These are phyloP conservation scores for Mesitornis unicolor DNA, from an alignment of 2,113 vertebrate species.

Conservation along the genomic window DNA sequence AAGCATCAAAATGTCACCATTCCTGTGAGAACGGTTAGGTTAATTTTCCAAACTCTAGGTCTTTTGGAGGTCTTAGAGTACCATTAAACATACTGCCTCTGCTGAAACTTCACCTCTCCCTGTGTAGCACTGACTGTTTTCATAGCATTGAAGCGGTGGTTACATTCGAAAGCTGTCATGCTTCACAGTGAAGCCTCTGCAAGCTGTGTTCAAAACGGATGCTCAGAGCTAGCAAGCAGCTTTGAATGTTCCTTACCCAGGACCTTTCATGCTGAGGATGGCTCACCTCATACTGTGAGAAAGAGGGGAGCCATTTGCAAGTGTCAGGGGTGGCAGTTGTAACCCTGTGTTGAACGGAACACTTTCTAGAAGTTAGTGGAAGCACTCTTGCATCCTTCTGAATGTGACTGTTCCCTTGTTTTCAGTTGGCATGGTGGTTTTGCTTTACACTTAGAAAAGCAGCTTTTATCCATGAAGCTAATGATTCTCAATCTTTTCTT, in stretches of 20 bases:
- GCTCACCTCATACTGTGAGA: background rate
- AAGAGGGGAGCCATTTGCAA: background rate
- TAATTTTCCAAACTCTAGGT: background rate
- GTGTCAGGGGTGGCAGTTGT: background rate
- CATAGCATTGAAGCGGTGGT: background rate
- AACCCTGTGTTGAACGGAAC: background rate
- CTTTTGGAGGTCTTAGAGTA: background rate
- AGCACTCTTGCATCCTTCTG: background rate
- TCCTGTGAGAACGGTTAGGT: background rate
- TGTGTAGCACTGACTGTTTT: background rate
- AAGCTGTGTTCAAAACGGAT: background rate
- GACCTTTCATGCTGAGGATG: background rate
- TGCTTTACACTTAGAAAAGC: background rate
- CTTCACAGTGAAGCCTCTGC: background rate
- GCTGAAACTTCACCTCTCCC: background rate
- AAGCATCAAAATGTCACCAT: background rate
- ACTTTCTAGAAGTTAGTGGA: background rate
- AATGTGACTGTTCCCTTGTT: background rate
- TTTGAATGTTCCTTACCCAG: background rate
- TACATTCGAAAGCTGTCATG: background rate
- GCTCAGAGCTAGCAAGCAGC: background rate
- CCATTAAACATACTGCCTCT: background rate
- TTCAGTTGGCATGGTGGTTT: background rate
- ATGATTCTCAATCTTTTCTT: background rate
- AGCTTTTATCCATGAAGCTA: background rate